Conservation (phyloP, 2,797 vertebrate species). For the Xerus rutilus region DNA sequence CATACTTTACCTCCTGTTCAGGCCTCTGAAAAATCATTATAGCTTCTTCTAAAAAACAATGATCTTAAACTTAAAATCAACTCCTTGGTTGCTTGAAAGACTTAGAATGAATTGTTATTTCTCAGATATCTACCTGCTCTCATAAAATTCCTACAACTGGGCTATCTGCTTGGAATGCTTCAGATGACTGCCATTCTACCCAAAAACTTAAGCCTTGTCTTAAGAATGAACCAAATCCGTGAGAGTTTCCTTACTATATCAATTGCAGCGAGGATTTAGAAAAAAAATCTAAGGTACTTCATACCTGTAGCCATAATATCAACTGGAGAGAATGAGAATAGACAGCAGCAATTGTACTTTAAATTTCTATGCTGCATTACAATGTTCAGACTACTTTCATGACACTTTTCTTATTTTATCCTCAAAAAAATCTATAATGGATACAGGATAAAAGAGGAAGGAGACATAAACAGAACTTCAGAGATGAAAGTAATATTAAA, state of each 20-base stretch:
- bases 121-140: not conserved
- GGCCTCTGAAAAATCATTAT: not conserved
- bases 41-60: not conserved
- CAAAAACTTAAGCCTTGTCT: not conserved
- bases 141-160: constrained; percentile 31
- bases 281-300: not conserved
- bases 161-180: not conserved
- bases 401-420: constrained; percentile 19
- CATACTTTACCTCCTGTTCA: not conserved
- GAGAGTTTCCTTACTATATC: not conserved
- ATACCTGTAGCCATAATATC: not conserved
- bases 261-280: not conserved
- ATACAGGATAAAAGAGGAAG: constrained; percentile 59
- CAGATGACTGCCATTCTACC: not conserved
- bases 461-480: not conserved
- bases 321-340: not conserved
- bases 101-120: not conserved
- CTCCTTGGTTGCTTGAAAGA: not conserved
- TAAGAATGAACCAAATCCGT: not conserved
- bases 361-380: not conserved
- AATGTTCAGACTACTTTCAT: constrained; percentile 36
- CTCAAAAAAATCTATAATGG: constrained; percentile 25
- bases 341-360: not conserved
- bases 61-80: not conserved
- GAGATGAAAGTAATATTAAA: constrained; percentile 39